Conservation (phyloP, 2,888 invertebrate species). For the Schrankia costaestrigalis region DNA sequence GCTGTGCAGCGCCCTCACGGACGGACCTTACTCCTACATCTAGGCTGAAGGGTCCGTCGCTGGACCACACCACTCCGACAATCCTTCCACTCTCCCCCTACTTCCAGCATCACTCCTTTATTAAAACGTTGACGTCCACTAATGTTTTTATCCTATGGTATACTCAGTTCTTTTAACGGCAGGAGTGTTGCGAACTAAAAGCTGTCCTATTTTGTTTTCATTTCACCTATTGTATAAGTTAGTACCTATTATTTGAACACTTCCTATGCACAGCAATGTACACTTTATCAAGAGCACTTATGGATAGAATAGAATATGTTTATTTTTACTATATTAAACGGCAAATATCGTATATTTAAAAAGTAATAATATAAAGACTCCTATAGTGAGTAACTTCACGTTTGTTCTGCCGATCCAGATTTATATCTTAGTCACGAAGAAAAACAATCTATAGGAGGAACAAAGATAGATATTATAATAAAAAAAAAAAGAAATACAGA, state of each 20-base stretch:
- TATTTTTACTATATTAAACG: constrained; percentile 16
- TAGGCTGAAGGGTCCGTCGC: constrained; percentile 69
- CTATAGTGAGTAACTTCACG: constrained; percentile 11
- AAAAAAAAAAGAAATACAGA: constrained; percentile 17
- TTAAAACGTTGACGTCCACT: constrained; percentile 26
- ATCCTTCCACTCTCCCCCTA: constrained; percentile 35
- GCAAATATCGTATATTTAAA: constrained; percentile 7
- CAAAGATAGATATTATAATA: constrained; percentile 15
- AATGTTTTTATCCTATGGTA: constrained; percentile 15
- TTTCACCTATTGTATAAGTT: constrained; percentile 32
- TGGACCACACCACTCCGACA: constrained; percentile 43
- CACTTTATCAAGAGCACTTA: constrained; percentile 39
- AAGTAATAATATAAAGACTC: constrained; percentile 12
- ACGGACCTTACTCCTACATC: constrained; percentile 97
- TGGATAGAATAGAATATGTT: constrained; percentile 25
- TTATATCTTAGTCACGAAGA: constrained; percentile 10
- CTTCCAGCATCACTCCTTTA: constrained; percentile 22
- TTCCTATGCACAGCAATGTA: constrained; percentile 39
- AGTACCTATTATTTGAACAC: constrained; percentile 31
- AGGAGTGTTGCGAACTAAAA: constrained; percentile 26
- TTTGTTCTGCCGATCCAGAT: constrained; percentile 10
- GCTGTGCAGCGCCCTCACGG: constrained; percentile 99
- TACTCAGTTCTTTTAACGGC: constrained; percentile 13
- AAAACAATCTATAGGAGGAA: constrained; percentile 14
- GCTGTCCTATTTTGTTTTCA: constrained; percentile 30